Percentiles rank a stretch among this genome's conserved stretches.
Evolutionary conservation across 2,888 invertebrate genomes (phyloP).

Genomic region (Ornithoptera alexandrae): DNA sequence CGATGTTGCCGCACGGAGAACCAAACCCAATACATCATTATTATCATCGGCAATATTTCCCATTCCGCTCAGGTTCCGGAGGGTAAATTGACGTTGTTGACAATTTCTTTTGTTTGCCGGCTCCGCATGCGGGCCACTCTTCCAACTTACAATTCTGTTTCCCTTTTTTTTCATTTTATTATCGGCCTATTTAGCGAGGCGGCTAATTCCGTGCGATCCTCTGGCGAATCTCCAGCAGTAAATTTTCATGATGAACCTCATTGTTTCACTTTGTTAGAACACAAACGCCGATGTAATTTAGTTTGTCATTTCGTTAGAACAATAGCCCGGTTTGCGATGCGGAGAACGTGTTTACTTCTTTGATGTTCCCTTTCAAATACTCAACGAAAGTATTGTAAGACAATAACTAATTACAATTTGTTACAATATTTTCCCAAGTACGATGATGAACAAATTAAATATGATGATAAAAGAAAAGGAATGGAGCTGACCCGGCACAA

Average conservation of each 20-base stretch:
- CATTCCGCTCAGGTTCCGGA: conserved; percentile 44
- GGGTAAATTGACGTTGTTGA: conserved; percentile 47
- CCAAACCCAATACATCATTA: conserved; percentile 59
- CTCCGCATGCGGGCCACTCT: conserved; percentile 30
- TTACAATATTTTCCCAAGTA: too few species aligned
- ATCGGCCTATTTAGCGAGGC: conserved; percentile 30
- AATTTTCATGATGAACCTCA: conserved; percentile 28
- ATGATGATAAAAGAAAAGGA: too few species aligned
- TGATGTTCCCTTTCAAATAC: too few species aligned
- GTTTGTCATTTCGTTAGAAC: conserved; percentile 21
- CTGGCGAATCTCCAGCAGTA: conserved; percentile 34
- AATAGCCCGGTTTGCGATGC: neutral
- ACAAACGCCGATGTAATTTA: conserved; percentile 22
- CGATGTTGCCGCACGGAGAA: conserved; percentile 58
- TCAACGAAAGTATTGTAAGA: too few species aligned
- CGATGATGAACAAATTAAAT: too few species aligned
- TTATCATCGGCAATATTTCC: conserved; percentile 50
- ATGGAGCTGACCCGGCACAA: too few species aligned
- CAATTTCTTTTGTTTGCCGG: conserved; percentile 47
- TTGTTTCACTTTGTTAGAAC: conserved; percentile 19
- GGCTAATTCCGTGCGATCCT: conserved; percentile 26
- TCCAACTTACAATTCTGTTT: conserved; percentile 29
- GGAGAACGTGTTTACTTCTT: neutral
- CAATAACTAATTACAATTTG: too few species aligned
- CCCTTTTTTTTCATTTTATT: conserved; percentile 9